These are phyloP conservation scores for Nephrotoma guestfalica DNA, from an alignment of 2,888 invertebrate species.

Conservation along the genomic window DNA sequence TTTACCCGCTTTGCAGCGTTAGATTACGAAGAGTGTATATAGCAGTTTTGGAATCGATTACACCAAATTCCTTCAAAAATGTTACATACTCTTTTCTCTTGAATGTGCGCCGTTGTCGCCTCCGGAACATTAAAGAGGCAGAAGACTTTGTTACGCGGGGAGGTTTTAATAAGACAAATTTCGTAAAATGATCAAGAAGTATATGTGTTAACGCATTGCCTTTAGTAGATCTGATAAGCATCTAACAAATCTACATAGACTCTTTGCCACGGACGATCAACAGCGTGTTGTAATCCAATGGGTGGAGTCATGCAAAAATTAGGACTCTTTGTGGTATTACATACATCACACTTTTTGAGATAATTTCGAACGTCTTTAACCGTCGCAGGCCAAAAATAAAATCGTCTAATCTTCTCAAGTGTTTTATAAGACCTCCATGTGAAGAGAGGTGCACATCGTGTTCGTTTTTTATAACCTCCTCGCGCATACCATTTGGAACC, in stretches of 20 bases:
- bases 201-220: neutral
- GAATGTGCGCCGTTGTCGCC: no score
- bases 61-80: no score
- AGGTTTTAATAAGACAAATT: no score
- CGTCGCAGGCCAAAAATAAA: conserved; percentile 8
- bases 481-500: neutral
- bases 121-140: no score
- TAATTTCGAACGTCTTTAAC: conserved; percentile 4
- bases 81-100: no score
- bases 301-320: conserved; percentile 3
- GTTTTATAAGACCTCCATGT: neutral
- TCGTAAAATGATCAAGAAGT: no score
- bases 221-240: neutral
- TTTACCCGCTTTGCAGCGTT: no score
- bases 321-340: conserved; percentile 7
- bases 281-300: conserved; percentile 6
- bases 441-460: neutral
- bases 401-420: no score
- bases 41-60: no score
- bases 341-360: conserved; percentile 8
- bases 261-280: neutral
- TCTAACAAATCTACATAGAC: neutral
- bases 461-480: neutral
- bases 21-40: no score
- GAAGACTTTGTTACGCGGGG: no score